Base-by-base conservation (phyloP, 2,113 vertebrate genomes). In the Mixornis gularis region DNA sequence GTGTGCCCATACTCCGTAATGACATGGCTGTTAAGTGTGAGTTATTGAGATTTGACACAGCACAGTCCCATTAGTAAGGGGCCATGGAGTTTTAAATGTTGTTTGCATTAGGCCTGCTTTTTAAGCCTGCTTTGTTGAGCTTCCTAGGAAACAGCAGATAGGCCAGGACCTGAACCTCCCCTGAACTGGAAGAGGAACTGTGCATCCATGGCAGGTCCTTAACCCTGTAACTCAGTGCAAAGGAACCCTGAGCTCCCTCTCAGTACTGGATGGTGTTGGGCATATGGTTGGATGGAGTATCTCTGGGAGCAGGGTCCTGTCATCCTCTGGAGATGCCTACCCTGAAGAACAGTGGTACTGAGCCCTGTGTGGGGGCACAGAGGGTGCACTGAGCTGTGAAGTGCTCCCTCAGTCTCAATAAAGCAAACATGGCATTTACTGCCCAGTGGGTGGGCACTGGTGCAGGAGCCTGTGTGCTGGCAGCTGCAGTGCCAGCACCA, bases 1-100 rank as follows among this genome's bases (percentile, higher is more conserved):
- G 86, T 95, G 88, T 93, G 89, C 91, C 90, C 79, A 77, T 65
- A 81, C 65, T 96, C 87, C 83, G 74, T 40, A 95, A 90, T 79
- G 94, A 95, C 94, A 95, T 78, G 96, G 96, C 91, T 96, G 74
- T 79, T 96, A 95, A 96, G 94, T 63, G 95, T 93, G 96, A 94
- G 87, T 96, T 96, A 85, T 93, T 74, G 94, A 92, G 97, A 94
- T 80, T 13, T 90, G 91, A 93, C 63, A 92, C 71, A 73, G 59
- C 59, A 56, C 10, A 92, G 87, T 56, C 64, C 43, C 79, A 53
- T 87, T 63, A 79, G 76, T 43, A 70, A 85, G 79, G 89, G 71
- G 64, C 74, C 40, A 44, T 3, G 29, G 53, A 66, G 68, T 66
- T 93, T 87, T 77, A 79, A 79, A 85, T 20, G 25, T 36, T 90